phyloP scores from a whole-genome alignment of 2,113 vertebrate genomes.

The Pontoporia blainvillei region DNA sequence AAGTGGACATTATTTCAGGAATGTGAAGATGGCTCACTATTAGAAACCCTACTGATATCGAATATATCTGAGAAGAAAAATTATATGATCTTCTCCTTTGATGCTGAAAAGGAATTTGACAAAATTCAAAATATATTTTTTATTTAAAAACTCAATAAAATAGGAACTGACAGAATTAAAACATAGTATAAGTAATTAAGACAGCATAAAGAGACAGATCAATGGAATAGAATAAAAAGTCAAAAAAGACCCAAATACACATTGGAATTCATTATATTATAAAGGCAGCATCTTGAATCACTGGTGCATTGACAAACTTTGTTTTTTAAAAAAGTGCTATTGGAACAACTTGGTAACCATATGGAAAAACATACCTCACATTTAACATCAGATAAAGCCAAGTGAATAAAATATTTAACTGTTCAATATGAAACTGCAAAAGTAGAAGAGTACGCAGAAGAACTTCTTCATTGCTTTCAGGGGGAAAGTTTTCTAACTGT shows the following conservation, averaged over 20 bases:
- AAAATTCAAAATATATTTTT: background rate
- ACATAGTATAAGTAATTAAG: background rate
- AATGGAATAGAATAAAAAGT: background rate
- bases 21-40: background rate
- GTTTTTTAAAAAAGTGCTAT: background rate
- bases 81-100: background rate
- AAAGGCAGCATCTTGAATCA: background rate
- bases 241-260: background rate
- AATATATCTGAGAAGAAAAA: background rate
- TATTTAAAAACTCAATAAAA: background rate
- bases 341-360: background rate
- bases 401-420: conserved; percentile 29
- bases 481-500: background rate
- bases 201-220: background rate
- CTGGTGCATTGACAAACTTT: background rate
- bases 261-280: background rate
- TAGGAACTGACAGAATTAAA: background rate
- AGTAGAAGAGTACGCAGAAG: background rate
- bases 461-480: conserved; percentile 1
- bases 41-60: background rate
- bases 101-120: background rate
- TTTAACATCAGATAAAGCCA: background rate
- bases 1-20: background rate
- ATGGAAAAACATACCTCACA: background rate
- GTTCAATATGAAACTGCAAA: background rate